phyloP scores from a whole-genome alignment of 1,140 invertebrate species.

The Trichonephila clavata region DNA sequence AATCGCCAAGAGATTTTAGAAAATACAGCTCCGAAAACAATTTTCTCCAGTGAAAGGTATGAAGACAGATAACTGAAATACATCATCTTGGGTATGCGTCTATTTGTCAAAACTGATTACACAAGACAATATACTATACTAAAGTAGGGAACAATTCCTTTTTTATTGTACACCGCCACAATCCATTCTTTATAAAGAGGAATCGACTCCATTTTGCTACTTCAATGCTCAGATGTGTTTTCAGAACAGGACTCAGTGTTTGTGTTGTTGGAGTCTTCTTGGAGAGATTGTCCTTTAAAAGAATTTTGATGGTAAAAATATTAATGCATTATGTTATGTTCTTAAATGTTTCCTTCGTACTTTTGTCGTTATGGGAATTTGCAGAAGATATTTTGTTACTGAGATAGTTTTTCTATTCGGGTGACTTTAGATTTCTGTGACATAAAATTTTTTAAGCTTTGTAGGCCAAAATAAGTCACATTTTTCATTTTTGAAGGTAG shows the following conservation, averaged over 20 bases:
- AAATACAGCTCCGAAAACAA: not conserved
- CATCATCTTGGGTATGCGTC: conserved; percentile 10
- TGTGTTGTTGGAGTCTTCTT: not conserved
- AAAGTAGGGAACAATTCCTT: not conserved
- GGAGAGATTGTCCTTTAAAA: too few relatives aligned
- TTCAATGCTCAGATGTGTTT: not conserved
- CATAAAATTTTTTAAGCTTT: too few relatives aligned
- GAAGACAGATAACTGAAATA: conserved; percentile 35
- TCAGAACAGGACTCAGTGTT: not conserved
- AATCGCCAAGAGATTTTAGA: not conserved
- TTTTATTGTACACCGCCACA: conserved; percentile 1
- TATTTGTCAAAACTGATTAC: conserved; percentile 38
- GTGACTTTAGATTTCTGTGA: too few relatives aligned
- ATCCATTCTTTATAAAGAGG: conserved; percentile 38
- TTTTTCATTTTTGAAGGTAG: too few relatives aligned
- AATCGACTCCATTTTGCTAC: not conserved
- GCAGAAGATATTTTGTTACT: too few relatives aligned
- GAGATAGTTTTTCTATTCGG: too few relatives aligned
- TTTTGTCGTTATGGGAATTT: too few relatives aligned
- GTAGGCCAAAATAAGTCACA: too few relatives aligned
- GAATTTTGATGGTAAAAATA: too few relatives aligned
- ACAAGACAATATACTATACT: conserved; percentile 21
- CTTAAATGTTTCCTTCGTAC: too few relatives aligned
- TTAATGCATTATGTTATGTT: too few relatives aligned
- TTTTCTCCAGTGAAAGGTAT: conserved; percentile 19